These are phyloP conservation scores for Rotaria magnacalcarata DNA, from an alignment of 2,888 invertebrate genomes.

Conservation along the genomic window DNA sequence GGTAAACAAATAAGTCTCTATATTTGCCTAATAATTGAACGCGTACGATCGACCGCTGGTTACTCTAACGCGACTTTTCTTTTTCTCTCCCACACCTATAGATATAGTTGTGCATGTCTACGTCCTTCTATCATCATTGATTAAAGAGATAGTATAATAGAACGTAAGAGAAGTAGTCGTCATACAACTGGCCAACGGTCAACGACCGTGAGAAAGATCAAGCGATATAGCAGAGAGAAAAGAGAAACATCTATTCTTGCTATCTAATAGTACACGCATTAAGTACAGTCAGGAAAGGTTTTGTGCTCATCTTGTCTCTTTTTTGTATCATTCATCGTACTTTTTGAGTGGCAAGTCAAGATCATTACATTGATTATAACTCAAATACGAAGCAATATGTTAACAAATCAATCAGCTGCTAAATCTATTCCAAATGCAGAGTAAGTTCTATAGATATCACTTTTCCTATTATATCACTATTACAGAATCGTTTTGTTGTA, in stretches of 20 bases:
- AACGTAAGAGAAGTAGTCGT: not conserved
- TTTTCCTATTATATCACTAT: not conserved
- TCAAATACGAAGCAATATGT: not conserved
- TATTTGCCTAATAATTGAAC: not conserved
- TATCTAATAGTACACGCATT: not conserved
- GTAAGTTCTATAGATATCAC: not conserved
- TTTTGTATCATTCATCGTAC: not conserved
- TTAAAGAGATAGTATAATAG: not conserved
- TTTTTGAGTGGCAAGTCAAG: not conserved
- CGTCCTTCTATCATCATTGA: conserved; percentile 12
- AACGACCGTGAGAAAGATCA: not conserved
- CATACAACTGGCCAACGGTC: not conserved
- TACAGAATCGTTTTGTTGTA: not conserved
- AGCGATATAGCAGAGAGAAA: not conserved
- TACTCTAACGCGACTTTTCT: not conserved
- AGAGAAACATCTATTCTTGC: not conserved
- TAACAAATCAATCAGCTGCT: not conserved
- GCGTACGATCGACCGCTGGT: not conserved
- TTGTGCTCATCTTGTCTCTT: not conserved
- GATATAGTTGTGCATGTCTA: not conserved
- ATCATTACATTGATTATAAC: not conserved
- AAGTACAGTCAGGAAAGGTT: not conserved
- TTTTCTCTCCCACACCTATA: not conserved
- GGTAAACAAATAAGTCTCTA: not conserved
- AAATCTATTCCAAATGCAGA: not conserved